phyloP scores from a whole-genome alignment of 2,113 vertebrate species.

The Brachyistius frenatus region DNA sequence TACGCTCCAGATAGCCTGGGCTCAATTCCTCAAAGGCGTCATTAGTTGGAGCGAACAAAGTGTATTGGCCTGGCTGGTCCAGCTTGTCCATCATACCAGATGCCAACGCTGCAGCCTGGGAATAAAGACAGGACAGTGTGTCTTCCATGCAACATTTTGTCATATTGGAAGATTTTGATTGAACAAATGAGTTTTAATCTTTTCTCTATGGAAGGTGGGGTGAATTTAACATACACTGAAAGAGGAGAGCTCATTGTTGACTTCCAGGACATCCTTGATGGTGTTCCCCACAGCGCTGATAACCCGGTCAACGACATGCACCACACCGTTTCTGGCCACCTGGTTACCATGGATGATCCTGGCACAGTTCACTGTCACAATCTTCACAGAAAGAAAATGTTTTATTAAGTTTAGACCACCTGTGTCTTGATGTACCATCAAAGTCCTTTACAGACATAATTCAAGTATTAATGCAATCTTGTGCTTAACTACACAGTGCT shows the following conservation, averaged over 20 bases:
- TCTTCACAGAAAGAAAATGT: constrained; percentile 75
- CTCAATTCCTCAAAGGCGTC: constrained; percentile 89
- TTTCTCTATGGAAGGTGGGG: no score
- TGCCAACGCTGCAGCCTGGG: constrained; percentile 84
- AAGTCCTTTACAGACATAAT: background rate
- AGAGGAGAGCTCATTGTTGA: constrained; percentile 86
- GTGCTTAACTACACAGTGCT: no score
- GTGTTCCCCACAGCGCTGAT: constrained; percentile 87
- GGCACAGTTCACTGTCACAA: constrained; percentile 98
- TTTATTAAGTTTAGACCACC: background rate
- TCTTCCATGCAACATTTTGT: background rate
- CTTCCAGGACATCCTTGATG: constrained; percentile 90
- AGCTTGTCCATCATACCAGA: constrained; percentile 88
- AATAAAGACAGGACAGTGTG: constrained; percentile 19
- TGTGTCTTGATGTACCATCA: background rate
- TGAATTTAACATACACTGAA: constrained; percentile 84
- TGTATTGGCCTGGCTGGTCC: constrained; percentile 90
- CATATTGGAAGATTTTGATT: background rate
- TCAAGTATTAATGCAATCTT: background rate
- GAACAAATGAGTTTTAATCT: background rate
- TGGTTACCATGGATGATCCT: constrained; percentile 95
- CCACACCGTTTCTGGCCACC: constrained; percentile 96
- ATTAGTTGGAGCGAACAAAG: constrained; percentile 95
- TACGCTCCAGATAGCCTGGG: constrained; percentile 85
- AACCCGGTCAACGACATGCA: constrained; percentile 94